phyloP scores from a whole-genome alignment of 1,140 invertebrate genomes.

The Bombus impatiens region DNA sequence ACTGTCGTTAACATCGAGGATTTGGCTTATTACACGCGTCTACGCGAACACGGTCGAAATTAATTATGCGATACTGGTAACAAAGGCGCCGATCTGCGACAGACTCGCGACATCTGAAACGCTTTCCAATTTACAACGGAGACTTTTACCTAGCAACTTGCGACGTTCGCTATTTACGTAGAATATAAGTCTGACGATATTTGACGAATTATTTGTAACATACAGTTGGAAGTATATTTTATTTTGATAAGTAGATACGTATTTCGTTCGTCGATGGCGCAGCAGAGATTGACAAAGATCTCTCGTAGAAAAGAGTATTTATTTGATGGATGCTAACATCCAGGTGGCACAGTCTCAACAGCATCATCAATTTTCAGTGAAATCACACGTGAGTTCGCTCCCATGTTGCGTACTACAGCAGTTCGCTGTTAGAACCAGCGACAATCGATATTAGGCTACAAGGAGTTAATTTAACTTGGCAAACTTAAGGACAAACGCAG shows the following conservation, averaged over 20 bases:
- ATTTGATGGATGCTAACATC: neutral
- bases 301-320: neutral
- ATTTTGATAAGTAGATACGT: neutral
- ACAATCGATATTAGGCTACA: constrained; percentile 36
- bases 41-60: neutral
- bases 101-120: neutral
- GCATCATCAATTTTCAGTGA: constrained; percentile 32
- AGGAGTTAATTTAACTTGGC: constrained; percentile 36
- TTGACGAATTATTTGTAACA: too few relatives aligned
- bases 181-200: too few relatives aligned
- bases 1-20: neutral
- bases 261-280: neutral
- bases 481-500: constrained; percentile 37
- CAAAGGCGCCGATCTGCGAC: too few relatives aligned
- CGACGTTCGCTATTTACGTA: too few relatives aligned
- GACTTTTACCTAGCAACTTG: too few relatives aligned
- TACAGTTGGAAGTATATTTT: neutral
- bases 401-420: constrained; percentile 2
- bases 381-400: constrained; percentile 3
- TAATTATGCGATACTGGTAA: neutral
- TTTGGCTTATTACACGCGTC: neutral
- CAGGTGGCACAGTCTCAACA: neutral
- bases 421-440: neutral
- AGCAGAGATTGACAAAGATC: neutral
- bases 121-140: too few relatives aligned